These are phyloP conservation scores for Eristalinus sepulchralis DNA, from an alignment of 2,888 invertebrate species.

Conservation along the genomic window DNA sequence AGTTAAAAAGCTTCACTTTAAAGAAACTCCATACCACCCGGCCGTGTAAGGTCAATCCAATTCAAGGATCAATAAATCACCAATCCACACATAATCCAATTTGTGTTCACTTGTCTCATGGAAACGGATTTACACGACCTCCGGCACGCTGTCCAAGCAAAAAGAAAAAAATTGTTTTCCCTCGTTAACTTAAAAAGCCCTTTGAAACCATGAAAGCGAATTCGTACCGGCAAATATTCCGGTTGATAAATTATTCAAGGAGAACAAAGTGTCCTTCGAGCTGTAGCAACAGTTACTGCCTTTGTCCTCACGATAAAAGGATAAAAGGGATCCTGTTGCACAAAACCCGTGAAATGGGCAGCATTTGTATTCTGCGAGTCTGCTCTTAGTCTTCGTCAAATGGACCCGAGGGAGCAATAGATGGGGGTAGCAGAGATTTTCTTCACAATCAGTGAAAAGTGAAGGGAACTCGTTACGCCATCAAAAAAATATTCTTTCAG, in stretches of 20 bases:
- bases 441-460: neutral
- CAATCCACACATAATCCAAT: too few relatives aligned
- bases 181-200: neutral
- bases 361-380: neutral
- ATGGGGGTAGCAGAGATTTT: neutral
- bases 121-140: too few relatives aligned
- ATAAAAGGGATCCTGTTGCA: neutral
- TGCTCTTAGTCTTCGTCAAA: neutral
- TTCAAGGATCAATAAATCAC: too few relatives aligned
- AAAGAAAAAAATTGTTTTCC: neutral
- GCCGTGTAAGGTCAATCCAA: too few relatives aligned
- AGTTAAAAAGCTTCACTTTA: too few relatives aligned
- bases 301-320: neutral
- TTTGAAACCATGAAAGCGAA: neutral
- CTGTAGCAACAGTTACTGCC: neutral
- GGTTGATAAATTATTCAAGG: neutral
- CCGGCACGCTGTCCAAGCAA: too few relatives aligned
- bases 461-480: neutral
- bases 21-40: too few relatives aligned
- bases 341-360: neutral
- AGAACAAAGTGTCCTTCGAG: neutral
- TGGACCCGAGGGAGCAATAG: neutral
- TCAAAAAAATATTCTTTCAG: neutral
- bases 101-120: too few relatives aligned
- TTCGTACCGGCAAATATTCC: neutral